A percentile compares a stretch with the other conserved stretches of the same genome.
These are phyloP conservation scores for Ectemnius lituratus DNA, from an alignment of 2,888 invertebrate genomes.

Conservation along the genomic window DNA sequence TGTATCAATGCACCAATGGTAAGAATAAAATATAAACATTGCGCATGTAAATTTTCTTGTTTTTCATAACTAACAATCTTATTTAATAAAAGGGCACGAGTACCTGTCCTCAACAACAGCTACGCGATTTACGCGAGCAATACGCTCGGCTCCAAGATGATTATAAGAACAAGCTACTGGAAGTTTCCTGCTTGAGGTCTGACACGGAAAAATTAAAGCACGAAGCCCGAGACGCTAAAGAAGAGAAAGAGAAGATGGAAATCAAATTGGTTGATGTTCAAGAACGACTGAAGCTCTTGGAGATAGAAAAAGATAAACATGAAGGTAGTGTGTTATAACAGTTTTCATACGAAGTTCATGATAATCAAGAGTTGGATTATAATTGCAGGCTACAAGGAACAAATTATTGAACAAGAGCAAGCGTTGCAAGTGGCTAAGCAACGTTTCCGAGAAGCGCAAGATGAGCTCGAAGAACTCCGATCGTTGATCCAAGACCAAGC, in stretches of 20 bases:
- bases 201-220: slow-evolving; percentile 79
- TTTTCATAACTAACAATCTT: slow-evolving; percentile 18
- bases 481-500: slow-evolving; percentile 83
- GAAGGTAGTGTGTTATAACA: slow-evolving; percentile 51
- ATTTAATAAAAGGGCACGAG: slow-evolving; percentile 60
- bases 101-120: slow-evolving; percentile 79
- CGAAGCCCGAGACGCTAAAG: slow-evolving; percentile 75
- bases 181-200: slow-evolving; percentile 81
- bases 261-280: slow-evolving; percentile 81
- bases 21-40: slow-evolving; percentile 28
- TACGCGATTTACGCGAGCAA: slow-evolving; percentile 81
- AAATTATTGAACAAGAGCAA: slow-evolving; percentile 82
- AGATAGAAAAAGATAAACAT: slow-evolving; percentile 75
- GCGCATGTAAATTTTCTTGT: slow-evolving; percentile 8
- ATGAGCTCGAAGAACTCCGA: slow-evolving; percentile 81
- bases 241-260: slow-evolving; percentile 80
- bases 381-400: slow-evolving; percentile 81
- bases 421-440: slow-evolving; percentile 80
- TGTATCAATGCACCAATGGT: slow-evolving; percentile 68
- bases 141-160: slow-evolving; percentile 83
- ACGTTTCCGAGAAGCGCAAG: slow-evolving; percentile 80
- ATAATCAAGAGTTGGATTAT: neutral
- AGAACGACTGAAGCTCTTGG: slow-evolving; percentile 77
- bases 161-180: slow-evolving; percentile 84
- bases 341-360: neutral